A percentile compares a stretch with the other conserved stretches of the same genome.
These are phyloP conservation scores for Cavia porcellus DNA, from an alignment of 2,113 vertebrate species.

Conservation along the genomic window DNA sequence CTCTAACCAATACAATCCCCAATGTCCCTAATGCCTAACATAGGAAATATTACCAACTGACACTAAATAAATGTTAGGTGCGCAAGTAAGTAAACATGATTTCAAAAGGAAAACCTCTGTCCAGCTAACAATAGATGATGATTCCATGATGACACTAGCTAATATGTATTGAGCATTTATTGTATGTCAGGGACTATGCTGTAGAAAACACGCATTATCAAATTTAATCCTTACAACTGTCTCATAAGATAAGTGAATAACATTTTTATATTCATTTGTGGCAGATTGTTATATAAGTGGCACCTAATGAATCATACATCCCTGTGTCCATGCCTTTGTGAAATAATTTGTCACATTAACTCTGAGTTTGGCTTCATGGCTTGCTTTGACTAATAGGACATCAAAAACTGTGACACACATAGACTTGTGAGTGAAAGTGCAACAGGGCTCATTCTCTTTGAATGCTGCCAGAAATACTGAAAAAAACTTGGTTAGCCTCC, in stretches of 20 bases:
- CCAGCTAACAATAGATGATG: not conserved
- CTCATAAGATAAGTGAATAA: not conserved
- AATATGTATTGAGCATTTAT: not conserved
- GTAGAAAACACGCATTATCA: not conserved
- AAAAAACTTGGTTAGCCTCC: not conserved
- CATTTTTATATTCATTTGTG: not conserved
- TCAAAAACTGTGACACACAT: not conserved
- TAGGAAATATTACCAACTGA: not conserved
- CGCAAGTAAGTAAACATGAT: not conserved
- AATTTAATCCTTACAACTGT: not conserved
- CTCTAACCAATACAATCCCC: not conserved
- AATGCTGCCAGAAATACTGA: not conserved
- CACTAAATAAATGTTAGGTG: not conserved
- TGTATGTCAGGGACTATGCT: not conserved
- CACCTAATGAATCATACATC: not conserved
- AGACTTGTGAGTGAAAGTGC: not conserved
- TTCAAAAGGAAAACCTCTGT: conserved; percentile 20
- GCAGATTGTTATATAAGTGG: not conserved
- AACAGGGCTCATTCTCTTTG: not conserved
- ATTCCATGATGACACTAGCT: not conserved
- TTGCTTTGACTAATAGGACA: not conserved
- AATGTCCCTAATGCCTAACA: not conserved
- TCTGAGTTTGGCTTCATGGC: conserved; percentile 22
- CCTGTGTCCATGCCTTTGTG: not conserved
- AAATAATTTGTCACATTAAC: not conserved